Evolutionary conservation across 2,797 vertebrate species (phyloP), one percentile per base, ranked within the genome.

Genomic region (Takifugu rubripes): DNA sequence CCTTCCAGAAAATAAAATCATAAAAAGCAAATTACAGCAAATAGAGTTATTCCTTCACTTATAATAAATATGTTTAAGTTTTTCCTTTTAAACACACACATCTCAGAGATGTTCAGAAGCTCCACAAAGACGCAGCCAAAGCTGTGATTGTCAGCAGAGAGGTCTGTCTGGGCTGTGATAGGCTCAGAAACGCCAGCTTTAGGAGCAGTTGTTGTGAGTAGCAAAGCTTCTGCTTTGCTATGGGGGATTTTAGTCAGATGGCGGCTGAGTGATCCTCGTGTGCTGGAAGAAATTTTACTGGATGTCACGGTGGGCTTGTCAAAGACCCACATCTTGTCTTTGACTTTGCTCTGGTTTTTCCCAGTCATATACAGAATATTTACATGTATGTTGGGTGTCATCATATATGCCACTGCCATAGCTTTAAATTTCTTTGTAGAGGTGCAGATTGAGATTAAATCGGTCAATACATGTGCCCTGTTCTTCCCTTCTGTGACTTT

Each of bases 141-240:
- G 63, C 78, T 72, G 68, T 56, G 61, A 74, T 59, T 83, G 76
- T 74, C 79, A 79, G 75, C 57, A 52, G 60, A 60, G 54, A 25
- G 60, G 55, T 59, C 61, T 71, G 68, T 80, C 69, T 69, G 69
- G 49, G 55, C 63, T 54, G 50, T 50, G 82, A 79, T 75, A 58
- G 78, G 81, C 74, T 86, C 61, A 55, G 70, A 72, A 70, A 75
- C 27, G 70, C 54, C 76, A 70, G 72, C 74, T 85, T 86, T 81
- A 59, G 55, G 50, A 74, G 66, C 26, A 59, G 68, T 63, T 56
- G 55, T 68, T 67, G 59, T 50, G 68, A 70, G 55, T 60, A 67
- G 66, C 72, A 54, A 25, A 77, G 74, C 67, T 60, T 78, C 53
- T 17, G 2, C 63, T 6, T 68, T 56, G 73, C 74, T 82, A 59